Evolutionary conservation across 2,888 invertebrate species (phyloP).

Genomic region (Hybos culiciformis): DNA sequence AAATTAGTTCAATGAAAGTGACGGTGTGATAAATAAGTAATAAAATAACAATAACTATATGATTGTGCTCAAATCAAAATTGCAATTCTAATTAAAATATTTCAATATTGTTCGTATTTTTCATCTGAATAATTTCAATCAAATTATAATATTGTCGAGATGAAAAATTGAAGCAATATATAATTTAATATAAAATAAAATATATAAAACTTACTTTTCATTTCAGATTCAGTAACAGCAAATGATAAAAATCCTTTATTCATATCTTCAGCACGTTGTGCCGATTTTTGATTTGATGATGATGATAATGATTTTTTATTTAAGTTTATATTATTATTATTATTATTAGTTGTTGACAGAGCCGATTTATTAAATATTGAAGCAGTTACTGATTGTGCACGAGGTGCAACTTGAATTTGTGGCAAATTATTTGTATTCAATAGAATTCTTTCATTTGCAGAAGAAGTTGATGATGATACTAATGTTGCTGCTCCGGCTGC

Average conservation of each 20-base stretch:
- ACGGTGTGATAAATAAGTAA: too few relatives aligned
- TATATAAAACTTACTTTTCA: slow-evolving; percentile 77
- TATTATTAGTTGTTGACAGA: slow-evolving; percentile 14
- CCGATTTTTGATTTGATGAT: slow-evolving; percentile 57
- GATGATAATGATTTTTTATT: slow-evolving; percentile 21
- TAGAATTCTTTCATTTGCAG: slow-evolving; percentile 8
- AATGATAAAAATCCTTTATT: slow-evolving; percentile 83
- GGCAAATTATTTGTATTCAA: slow-evolving; percentile 14
- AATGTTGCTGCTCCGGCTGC: slow-evolving; percentile 2
- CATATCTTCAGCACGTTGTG: slow-evolving; percentile 81
- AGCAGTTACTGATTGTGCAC: slow-evolving; percentile 25
- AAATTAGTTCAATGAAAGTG: too few relatives aligned
- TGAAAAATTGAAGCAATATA: too few relatives aligned
- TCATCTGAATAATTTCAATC: too few relatives aligned
- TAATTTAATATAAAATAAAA: too few relatives aligned
- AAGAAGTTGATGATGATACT: slow-evolving; percentile 1
- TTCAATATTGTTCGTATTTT: too few relatives aligned
- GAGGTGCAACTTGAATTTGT: slow-evolving; percentile 18
- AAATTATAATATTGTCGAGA: too few relatives aligned
- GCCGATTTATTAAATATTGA: slow-evolving; percentile 26
- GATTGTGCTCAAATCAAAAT: too few relatives aligned
- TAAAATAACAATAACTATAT: too few relatives aligned
- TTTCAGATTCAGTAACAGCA: slow-evolving; percentile 67
- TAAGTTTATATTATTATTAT: slow-evolving; percentile 2
- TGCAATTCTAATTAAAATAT: too few relatives aligned